Base-by-base conservation (phyloP, 2,888 invertebrate species). In the Pedicia rivosa region DNA sequence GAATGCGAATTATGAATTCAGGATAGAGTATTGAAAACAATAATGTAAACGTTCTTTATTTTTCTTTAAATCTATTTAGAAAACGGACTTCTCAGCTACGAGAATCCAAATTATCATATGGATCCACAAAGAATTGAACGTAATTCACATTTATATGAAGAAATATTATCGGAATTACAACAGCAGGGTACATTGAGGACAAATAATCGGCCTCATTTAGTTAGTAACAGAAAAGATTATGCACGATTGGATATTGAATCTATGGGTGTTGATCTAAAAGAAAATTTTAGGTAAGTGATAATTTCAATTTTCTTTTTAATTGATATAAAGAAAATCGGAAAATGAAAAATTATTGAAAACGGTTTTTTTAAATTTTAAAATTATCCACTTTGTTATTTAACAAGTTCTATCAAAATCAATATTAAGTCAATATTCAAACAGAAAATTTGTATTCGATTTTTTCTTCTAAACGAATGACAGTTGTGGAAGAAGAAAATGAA, bases 31-130 rank as follows among this genome's bases (percentile, higher is more conserved):
- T n/a, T n/a, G n/a, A n/a, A n/a, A n/a, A n/a, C n/a, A n/a, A 19
- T 20, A 32, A 32, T 7, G 13, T 13, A 32, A 27, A 20, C 20
- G 31, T 40, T 25, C 32, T 37, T 24, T 38, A 13, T 37, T 37
- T 31, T 19, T 15, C 14, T 26, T 9, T 35, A n/a, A n/a, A n/a
- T n/a, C n/a, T 28, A 12, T 30, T 24, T 74, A 87, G 87, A 87
- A 68, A 84, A 84, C 70, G 87, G 87, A 59, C 74, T 84, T 46
- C 68, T 86, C 56, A 87, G 87, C 51, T 88, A 87, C 65, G 83
- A 87, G 66, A 88, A 88, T 61, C 87, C 88, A 17, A 88, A 88
- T 65, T 88, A 88, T 63, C 83, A 82, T 54, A 62, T 83, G 66
- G 78, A 78, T 55, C 78, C 81, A 40, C 63, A 79, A 82, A 50